Conservation (phyloP, 2,113 vertebrate genomes). For the Ammospiza nelsoni region DNA sequence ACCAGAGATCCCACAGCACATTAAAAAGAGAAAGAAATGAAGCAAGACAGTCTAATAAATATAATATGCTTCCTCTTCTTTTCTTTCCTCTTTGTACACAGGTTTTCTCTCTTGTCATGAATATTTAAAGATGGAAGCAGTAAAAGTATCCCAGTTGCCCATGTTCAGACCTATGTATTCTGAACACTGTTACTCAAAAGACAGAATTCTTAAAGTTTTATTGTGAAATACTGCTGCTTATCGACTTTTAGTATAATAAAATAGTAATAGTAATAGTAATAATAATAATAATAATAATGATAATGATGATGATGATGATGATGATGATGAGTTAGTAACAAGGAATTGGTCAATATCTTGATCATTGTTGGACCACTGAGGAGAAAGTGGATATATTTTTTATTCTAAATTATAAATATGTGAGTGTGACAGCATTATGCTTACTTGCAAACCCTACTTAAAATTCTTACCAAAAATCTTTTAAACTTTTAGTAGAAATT, state of each 20-base stretch:
- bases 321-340: background rate
- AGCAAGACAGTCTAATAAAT: slow-evolving; percentile 41
- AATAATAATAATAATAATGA: background rate
- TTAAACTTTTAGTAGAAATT: background rate
- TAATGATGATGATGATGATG: background rate
- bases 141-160: background rate
- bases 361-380: background rate
- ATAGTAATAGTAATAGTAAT: background rate
- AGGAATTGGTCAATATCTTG: background rate
- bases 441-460: background rate
- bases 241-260: background rate
- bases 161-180: background rate
- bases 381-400: background rate
- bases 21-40: slow-evolving; percentile 26
- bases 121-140: background rate
- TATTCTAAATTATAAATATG: background rate
- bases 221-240: background rate
- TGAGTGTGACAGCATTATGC: background rate
- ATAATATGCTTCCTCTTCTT: slow-evolving; percentile 16
- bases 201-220: background rate
- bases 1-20: background rate
- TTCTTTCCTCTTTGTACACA: background rate
- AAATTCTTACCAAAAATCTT: background rate
- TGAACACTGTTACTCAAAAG: background rate
- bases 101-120: slow-evolving; percentile 2